Conservation (phyloP, 2,113 vertebrate genomes). For the Euleptes europaea region DNA sequence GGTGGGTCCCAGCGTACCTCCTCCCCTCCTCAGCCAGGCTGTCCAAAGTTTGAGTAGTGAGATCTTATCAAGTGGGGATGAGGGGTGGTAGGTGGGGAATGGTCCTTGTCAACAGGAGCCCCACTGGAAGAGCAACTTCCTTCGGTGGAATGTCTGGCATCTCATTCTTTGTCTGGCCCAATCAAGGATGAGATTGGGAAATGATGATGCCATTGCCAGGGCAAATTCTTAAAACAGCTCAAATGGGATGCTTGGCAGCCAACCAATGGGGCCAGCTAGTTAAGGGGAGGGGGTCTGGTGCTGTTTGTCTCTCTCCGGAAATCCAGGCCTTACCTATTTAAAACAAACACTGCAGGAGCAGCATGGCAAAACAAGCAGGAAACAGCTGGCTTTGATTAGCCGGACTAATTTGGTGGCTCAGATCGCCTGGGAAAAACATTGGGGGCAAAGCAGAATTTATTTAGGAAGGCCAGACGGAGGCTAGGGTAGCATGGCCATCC, state of each 20-base stretch:
- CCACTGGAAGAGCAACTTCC: neutral
- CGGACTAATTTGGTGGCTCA: neutral
- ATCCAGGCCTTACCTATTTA: slow-evolving; percentile 30
- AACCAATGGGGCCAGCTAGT: fast-evolving
- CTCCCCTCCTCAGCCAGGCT: neutral
- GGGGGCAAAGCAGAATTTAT: neutral
- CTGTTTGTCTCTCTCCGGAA: slow-evolving; percentile 16
- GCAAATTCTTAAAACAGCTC: neutral
- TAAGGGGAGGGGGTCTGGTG: fast-evolving
- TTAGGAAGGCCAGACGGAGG: neutral
- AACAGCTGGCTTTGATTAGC: slow-evolving; percentile 24
- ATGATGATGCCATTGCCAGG: neutral
- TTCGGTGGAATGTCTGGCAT: neutral
- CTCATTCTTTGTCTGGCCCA: neutral
- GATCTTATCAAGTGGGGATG: neutral
- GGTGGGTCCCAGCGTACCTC: neutral
- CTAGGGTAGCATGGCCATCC: neutral
- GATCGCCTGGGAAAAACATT: slow-evolving; percentile 7
- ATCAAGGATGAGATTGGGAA: neutral
- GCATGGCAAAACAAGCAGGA: neutral
- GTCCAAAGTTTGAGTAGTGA: neutral
- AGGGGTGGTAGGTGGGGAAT: neutral
- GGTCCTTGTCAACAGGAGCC: neutral
- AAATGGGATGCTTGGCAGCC: neutral
- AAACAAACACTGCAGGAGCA: neutral